Conservation (phyloP, 1,140 invertebrate species). For the Drosophila sp. region DNA sequence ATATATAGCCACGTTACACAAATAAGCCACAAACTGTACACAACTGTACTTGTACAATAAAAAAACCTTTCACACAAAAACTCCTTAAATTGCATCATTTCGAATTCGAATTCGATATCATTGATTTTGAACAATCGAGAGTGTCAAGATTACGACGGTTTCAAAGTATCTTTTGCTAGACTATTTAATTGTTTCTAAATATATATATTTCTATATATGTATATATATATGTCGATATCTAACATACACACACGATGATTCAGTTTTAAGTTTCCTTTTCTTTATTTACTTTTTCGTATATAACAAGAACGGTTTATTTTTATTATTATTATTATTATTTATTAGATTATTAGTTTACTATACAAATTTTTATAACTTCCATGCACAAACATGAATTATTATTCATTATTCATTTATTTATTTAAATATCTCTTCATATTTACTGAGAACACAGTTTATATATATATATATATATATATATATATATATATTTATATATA, state of each 20-base stretch:
- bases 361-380: slow-evolving; percentile 65
- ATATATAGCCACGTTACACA: slow-evolving; percentile 74
- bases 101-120: slow-evolving; percentile 14
- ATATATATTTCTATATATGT: slow-evolving; percentile 43
- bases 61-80: slow-evolving; percentile 73
- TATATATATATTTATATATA: slow-evolving; percentile 77
- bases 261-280: slow-evolving; percentile 40
- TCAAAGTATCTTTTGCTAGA: slow-evolving; percentile 65
- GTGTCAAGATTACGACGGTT: slow-evolving; percentile 69
- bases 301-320: slow-evolving; percentile 75
- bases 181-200: slow-evolving; percentile 55
- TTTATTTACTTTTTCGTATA: slow-evolving; percentile 55
- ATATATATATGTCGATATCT: slow-evolving; percentile 52
- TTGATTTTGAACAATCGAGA: slow-evolving; percentile 25
- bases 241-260: slow-evolving; percentile 75
- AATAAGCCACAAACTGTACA: slow-evolving; percentile 78
- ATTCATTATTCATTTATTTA: slow-evolving; percentile 63
- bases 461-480: slow-evolving; percentile 45
- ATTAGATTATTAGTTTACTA: slow-evolving; percentile 69
- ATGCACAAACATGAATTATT: slow-evolving; percentile 16
- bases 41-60: slow-evolving; percentile 68
- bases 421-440: slow-evolving; percentile 40
- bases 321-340: slow-evolving; percentile 53
- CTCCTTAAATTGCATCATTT: slow-evolving; percentile 20
- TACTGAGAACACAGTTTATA: slow-evolving; percentile 78